Base-by-base conservation (phyloP, 2,113 vertebrate genomes). In the Pollachius pollachius region DNA sequence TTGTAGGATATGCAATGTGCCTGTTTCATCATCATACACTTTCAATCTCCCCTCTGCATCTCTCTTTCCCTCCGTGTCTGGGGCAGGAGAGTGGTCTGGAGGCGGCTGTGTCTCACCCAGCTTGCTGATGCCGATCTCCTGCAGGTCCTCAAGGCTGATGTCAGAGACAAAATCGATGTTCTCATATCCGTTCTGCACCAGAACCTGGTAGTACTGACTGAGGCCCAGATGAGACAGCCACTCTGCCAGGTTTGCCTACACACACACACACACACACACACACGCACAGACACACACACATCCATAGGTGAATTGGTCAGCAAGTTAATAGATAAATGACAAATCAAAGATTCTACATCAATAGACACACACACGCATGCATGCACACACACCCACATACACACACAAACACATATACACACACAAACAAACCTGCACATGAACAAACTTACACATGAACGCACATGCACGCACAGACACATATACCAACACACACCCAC, bases 151-250 rank as follows among this genome's bases (percentile, higher is more conserved):
- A 83, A 96, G 95, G 66, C 96, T 98, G 88, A 99, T 97, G 84
- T 99, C 97, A 0, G 96, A 96, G 85, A 99, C 94, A 79, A 99
- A 99, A 85, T 99, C 97, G 0, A 98, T 95, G 89, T 97, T 99
- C 89, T 99, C 97, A 0, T 99, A 99, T 64, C 97, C 97, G 0
- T 99, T 99, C 86, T 96, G 95, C 75, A 99, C 95, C 83, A 99
- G 90, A 67, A 96, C 93, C 86, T 98, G 97, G 88, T 98, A 97
- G 88, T 99, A 98, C 88, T 99, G 97, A 76, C 93, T 95, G 23
- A 99, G 93, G 65, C 96, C 96, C 1, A 99, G 95, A 90, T 95
- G 94, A 81, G 96, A 95, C 58, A 99, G 90, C 96, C 97, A 99
- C 74, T 98, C 92, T 0, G 93, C 95, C 88, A 99, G 88, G 84